phyloP scores from a whole-genome alignment of 2,888 invertebrate species.

The Rhagonycha lutea region DNA sequence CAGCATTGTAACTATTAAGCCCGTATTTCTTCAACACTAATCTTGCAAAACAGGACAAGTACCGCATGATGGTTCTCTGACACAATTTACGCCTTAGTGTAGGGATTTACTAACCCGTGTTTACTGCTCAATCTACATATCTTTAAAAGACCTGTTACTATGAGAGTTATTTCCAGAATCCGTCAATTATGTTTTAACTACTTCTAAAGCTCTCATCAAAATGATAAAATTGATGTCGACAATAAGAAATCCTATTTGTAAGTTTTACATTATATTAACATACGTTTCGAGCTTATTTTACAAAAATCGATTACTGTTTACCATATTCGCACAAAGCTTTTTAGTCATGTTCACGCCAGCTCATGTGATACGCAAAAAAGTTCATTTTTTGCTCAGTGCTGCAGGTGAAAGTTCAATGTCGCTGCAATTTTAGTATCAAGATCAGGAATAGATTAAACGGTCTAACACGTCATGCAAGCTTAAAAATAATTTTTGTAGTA shows the following conservation, averaged over 20 bases:
- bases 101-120: slow-evolving; percentile 53
- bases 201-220: neutral
- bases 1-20: slow-evolving; percentile 43
- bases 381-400: neutral
- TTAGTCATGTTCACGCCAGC: neutral
- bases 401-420: neutral
- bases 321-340: neutral
- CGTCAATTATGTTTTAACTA: slow-evolving; percentile 16
- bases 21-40: slow-evolving; percentile 33
- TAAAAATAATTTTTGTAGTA: neutral
- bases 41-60: slow-evolving; percentile 47
- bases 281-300: neutral
- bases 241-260: neutral
- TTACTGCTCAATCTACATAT: slow-evolving; percentile 43
- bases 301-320: neutral
- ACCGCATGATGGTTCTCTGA: slow-evolving; percentile 55
- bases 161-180: slow-evolving; percentile 13
- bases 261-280: neutral
- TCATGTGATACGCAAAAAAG: neutral
- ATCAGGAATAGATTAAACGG: neutral
- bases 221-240: neutral
- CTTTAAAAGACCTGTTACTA: slow-evolving; percentile 19
- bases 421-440: neutral
- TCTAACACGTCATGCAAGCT: neutral
- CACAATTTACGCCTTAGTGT: slow-evolving; percentile 54